Base-by-base conservation (phyloP, 2,797 vertebrate species). In the Eulemur mongoz region DNA sequence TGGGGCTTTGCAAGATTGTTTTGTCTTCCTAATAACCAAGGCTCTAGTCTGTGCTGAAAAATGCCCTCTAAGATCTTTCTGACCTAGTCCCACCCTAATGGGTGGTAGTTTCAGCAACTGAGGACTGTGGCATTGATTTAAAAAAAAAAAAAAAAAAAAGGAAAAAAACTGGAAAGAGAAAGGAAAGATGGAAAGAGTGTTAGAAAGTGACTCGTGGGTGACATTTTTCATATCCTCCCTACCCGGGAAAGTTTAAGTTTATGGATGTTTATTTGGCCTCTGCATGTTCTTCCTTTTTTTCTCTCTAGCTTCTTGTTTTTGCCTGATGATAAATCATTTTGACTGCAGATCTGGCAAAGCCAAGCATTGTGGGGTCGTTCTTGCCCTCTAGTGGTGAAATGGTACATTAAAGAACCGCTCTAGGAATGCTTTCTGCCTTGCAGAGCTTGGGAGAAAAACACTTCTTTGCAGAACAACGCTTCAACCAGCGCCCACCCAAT, bases 371-470 rank as follows among this genome's bases (percentile, higher is more conserved):
- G 87, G 89, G 45, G 57, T 50, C 10, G 0, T 61, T 80, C 59
- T 89, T 94, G 95, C 98, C 97, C 97, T 90, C 98, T 98, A 96
- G 97, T 91, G 98, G 97, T 59, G 38, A 93, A 91, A 93, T 0
- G 25, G 61, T 25, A 48, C 6, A n/a, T 83, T 73, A 32, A 35
- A 0, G 2, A 25, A 18, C 18, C 0, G 1, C 20, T 13, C n/a
- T 38, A 67, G 40, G 75, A 54, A 61, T 9, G 27, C 25, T 83
- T 59, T 9, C 40, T 5, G 76, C 10, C 57, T 18, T 18, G 63
- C 17, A 86, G 73, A 78, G 67, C 20, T 57, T n/a, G n/a, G 2
- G 12, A 65, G 40, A 86, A 75, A 12, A 8, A 11, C 48, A 17
- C 57, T 86, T 84, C 54, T 69, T 63, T 54, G 35, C 0, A 59